Evolutionary conservation across 35 echinoderm and acorn worm species (phyloP).

Genomic region (Stichopus chloronotus): DNA sequence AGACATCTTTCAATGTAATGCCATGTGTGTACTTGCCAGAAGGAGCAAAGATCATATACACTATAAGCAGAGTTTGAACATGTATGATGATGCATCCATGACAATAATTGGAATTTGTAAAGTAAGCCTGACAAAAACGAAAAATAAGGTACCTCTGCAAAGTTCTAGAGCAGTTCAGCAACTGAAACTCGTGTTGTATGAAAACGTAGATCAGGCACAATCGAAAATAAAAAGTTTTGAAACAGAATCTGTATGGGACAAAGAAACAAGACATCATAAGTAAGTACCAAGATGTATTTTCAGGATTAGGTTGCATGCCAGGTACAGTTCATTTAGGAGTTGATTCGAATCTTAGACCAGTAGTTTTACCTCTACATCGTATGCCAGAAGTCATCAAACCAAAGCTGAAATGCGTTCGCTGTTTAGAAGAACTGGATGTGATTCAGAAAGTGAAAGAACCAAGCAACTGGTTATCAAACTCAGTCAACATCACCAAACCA

Average conservation of each 20-base stretch:
- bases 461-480: constrained; percentile 74
- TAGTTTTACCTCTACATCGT: constrained; percentile 57
- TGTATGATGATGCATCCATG: not conserved
- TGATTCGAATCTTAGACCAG: constrained; percentile 15
- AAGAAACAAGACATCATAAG: not conserved
- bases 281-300: constrained; percentile 29
- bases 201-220: constrained; percentile 42
- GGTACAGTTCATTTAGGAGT: constrained; percentile 36
- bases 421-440: constrained; percentile 58
- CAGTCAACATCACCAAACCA: constrained; percentile 41
- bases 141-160: constrained; percentile 47
- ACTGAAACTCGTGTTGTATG: constrained; percentile 58
- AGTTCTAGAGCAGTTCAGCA: constrained; percentile 55
- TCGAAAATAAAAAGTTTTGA: not conserved
- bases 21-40: constrained; percentile 57
- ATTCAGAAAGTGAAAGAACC: constrained; percentile 74
- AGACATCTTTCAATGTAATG: constrained; percentile 45
- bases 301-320: constrained; percentile 59
- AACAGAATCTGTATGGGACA: not conserved
- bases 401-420: constrained; percentile 67
- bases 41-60: constrained; percentile 50
- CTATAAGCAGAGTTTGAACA: constrained; percentile 5
- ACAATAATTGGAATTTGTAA: constrained; percentile 14
- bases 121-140: constrained; percentile 2
- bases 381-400: constrained; percentile 70